phyloP scores from a whole-genome alignment of 2,888 invertebrate species.

The Limulus polyphemus region DNA sequence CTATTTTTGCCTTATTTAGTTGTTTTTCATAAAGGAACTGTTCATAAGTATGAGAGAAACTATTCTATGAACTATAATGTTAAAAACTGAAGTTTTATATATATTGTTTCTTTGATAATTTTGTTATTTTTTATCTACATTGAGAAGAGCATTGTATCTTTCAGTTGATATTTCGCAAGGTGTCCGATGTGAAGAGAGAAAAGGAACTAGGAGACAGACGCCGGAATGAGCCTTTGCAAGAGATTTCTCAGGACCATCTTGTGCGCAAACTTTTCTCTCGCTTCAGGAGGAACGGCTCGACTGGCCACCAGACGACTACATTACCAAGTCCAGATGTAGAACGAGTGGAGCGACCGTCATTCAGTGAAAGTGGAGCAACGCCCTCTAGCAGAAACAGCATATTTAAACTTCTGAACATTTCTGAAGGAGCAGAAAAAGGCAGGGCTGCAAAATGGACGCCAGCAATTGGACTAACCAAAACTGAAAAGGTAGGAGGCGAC shows the following conservation, averaged over 20 bases:
- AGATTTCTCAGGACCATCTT: conserved; percentile 93
- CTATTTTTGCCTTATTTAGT: too few species aligned
- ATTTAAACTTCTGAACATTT: too few species aligned
- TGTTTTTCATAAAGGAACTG: too few species aligned
- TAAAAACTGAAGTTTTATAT: too few species aligned
- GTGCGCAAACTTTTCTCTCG: conserved; percentile 95
- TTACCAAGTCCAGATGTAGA: conserved; percentile 19
- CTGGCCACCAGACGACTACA: conserved; percentile 3
- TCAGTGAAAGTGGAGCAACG: not conserved
- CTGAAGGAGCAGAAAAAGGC: too few species aligned
- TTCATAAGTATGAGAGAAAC: too few species aligned
- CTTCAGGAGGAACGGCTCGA: conserved; percentile 49
- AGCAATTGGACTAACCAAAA: too few species aligned
- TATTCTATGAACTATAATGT: too few species aligned
- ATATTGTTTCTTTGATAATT: too few species aligned
- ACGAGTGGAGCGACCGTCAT: conserved; percentile 13
- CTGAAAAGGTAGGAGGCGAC: conserved; percentile 8
- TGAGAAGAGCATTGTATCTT: conserved; percentile 21
- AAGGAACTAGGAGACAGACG: conserved; percentile 92
- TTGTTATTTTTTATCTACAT: too few species aligned
- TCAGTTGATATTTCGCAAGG: conserved; percentile 65
- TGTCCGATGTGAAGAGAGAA: conserved; percentile 95
- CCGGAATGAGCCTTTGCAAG: conserved; percentile 93
- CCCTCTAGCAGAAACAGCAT: too few species aligned
- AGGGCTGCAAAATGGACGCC: too few species aligned